Evolutionary conservation across 2,888 invertebrate species (phyloP), one percentile per base, ranked within the genome.

Genomic region (Apomyelois bistriatella): DNA sequence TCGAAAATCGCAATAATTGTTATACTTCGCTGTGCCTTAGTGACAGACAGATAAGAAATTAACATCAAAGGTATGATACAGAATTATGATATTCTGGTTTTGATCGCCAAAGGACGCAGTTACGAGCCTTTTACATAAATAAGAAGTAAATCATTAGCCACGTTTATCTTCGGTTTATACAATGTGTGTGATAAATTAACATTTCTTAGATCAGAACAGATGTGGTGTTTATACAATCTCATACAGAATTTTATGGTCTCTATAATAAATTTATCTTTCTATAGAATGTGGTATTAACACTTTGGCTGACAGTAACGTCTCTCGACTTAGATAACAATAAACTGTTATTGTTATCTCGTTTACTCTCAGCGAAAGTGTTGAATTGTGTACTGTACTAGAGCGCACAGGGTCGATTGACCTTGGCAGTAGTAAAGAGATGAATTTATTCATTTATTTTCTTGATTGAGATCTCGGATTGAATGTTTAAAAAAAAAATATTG

Each of bases 101-200:
- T 68, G 67, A 66, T 68, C 62, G 17, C 16, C 22, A 35, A 42
- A 40, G 49, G 22, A 49, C 17, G 37, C 50, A 36, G 38, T 17
- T 64, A 61, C 56, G 57, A 61, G 61, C 64, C 60, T 67, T 60
- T 43, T 61, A 9, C 8, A 53, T 58, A 57, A 58, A 52, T 52
- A 66, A 65, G 66, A 62, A 57, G 62, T 70, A 72, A 74, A 74
- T 70, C 71, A 72, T 57, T 53, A 57, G 56, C 46, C 42, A 42
- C 55, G 53, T 62, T 66, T 63, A 64, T 66, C 57, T 48, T 61
- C 59, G 65, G 64, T 62, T 40, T 50, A n/a, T n/a, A 51, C 17
- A 47, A 47, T 52, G 46, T 32, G 38, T 16, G 30, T 52, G 37
- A 47, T 52, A 52, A 47, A 47, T 52, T 51, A 43, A 36, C 42